Evolutionary conservation across 2,888 invertebrate genomes (phyloP).

Genomic region (Drosophila vallismaia): DNA sequence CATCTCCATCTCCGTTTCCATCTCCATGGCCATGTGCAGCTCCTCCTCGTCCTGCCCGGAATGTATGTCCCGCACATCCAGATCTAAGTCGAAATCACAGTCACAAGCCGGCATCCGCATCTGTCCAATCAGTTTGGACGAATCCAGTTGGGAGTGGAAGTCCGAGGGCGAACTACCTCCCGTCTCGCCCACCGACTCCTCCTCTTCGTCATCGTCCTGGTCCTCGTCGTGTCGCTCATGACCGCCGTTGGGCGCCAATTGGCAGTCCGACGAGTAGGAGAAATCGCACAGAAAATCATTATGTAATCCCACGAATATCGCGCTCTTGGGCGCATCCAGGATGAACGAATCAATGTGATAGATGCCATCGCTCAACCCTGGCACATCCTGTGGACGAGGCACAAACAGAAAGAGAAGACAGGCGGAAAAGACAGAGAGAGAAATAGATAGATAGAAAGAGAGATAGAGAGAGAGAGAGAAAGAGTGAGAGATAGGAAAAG

Average conservation of each 20-base stretch:
- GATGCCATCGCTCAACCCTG: constrained; percentile 77
- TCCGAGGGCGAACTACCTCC: constrained; percentile 12
- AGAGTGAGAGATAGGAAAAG: constrained; percentile 46
- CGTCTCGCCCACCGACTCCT: neutral
- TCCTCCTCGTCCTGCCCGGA: neutral
- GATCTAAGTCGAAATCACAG: constrained; percentile 22
- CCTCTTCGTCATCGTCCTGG: too few relatives aligned
- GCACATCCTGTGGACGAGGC: constrained; percentile 81
- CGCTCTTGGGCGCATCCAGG: constrained; percentile 81
- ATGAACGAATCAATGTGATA: constrained; percentile 83
- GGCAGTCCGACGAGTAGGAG: constrained; percentile 60
- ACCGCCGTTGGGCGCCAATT: constrained; percentile 11
- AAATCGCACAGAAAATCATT: constrained; percentile 80
- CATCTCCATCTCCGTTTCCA: neutral
- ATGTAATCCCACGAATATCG: constrained; percentile 82
- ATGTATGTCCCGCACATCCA: neutral
- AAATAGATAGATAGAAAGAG: constrained; percentile 43
- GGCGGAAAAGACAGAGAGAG: constrained; percentile 66
- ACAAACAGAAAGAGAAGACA: constrained; percentile 70
- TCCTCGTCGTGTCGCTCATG: neutral
- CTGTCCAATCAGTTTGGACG: constrained; percentile 6
- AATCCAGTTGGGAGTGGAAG: constrained; percentile 24
- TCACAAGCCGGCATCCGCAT: constrained; percentile 16
- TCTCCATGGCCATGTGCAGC: neutral
- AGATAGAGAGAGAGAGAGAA: constrained; percentile 63